Base-by-base conservation (phyloP, 2,113 vertebrate species). In the Ictalurus punctatus region DNA sequence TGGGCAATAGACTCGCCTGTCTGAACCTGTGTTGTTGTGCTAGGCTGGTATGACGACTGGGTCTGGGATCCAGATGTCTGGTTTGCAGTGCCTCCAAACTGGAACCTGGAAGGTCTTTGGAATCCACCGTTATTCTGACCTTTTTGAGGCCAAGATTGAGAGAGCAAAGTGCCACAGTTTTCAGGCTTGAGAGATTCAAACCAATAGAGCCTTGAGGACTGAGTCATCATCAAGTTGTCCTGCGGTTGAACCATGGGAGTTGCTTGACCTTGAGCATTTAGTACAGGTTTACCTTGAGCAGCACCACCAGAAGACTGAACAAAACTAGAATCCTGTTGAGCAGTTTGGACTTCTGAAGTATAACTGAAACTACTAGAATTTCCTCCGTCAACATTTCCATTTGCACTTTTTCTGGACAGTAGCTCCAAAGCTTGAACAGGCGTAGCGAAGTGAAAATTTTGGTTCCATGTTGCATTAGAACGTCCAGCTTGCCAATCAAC, bases 221-320 rank as follows among this genome's bases (percentile, higher is more conserved):
- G 40, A 23, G 40, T 2, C 13, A 7, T 2, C 13, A 7, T 9
- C 0, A 3, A 5, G 2, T 78, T 44, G 40, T 23, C 8, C 52
- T 81, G 79, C 14, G 8, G 1, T 80, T 80, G 78, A 54, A 54
- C 17, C 1, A 8, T 58, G 21, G 52, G 13, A 17, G 13, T 23
- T 27, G 48, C 27, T 79, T 79, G 44, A 54, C 44, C 25, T 6
- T 80, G 27, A 37, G 71, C 30, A 73, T 40, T 37, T 52, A 14
- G 25, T n/a, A 54, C 76, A 80, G 23, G 48, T 27, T 52, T 23
- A 48, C 12, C 76, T 52, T 27, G 21, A 52, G 13, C 23, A 52
- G 48, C 27, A 58, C 27, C 54, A 82, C 54, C 54, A 82, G 80
- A 59, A 82, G 54, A 30, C 80, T 82, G 80, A 59, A 56, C 80